phyloP scores from a whole-genome alignment of 2,888 invertebrate species.

The Ptilodon capucinus region DNA sequence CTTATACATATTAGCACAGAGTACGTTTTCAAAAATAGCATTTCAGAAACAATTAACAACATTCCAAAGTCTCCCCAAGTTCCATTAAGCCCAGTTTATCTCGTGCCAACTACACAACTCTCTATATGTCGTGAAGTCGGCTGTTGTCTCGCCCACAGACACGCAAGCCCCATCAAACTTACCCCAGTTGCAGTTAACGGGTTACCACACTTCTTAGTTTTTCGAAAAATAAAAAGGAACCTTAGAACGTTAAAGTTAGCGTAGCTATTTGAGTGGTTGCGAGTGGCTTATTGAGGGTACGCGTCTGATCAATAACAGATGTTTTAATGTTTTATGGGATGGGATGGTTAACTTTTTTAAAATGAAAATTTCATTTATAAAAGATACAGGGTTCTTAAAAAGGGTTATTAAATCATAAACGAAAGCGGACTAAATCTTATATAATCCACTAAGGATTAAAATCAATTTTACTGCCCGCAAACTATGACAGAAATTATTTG shows the following conservation, averaged over 20 bases:
- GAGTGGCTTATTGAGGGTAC: slow-evolving; percentile 20
- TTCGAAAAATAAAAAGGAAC: background rate
- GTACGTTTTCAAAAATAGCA: background rate
- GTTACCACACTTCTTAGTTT: slow-evolving; percentile 23
- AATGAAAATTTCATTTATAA: background rate
- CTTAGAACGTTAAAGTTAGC: rapidly evolving
- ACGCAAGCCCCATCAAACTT: slow-evolving; percentile 48
- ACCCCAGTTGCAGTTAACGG: slow-evolving; percentile 37
- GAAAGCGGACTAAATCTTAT: too few relatives aligned
- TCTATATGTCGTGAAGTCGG: slow-evolving; percentile 31
- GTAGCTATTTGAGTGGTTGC: background rate
- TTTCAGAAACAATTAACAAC: background rate
- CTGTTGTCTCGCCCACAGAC: slow-evolving; percentile 42
- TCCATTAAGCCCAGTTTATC: slow-evolving; percentile 5
- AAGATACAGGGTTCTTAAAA: too few relatives aligned
- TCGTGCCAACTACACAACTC: slow-evolving; percentile 21
- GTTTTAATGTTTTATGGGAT: slow-evolving; percentile 22
- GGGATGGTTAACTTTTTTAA: background rate
- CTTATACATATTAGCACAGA: too few relatives aligned
- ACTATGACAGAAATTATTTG: too few relatives aligned
- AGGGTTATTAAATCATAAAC: too few relatives aligned
- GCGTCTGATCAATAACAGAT: slow-evolving; percentile 36
- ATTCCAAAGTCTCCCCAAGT: background rate
- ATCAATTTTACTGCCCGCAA: too few relatives aligned
- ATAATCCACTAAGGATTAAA: too few relatives aligned